Evolutionary conservation across 2,113 vertebrate genomes (phyloP).

Genomic region (Oryzias celebensis): DNA sequence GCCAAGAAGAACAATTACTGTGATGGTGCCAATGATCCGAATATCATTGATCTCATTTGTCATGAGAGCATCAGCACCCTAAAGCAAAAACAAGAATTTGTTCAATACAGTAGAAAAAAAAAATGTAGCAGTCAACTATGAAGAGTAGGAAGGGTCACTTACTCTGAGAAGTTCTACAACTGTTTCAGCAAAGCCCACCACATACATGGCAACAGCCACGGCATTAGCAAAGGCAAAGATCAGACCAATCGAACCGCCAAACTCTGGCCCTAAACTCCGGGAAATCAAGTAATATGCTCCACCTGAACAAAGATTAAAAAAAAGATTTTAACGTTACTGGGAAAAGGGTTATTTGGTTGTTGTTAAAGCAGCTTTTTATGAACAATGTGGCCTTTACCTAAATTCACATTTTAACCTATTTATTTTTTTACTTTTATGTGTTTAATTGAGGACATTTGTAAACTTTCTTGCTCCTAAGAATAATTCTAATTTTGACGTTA

Average conservation of each 20-base stretch:
- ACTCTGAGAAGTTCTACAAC: slow-evolving; percentile 90
- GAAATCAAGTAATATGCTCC: slow-evolving; percentile 98
- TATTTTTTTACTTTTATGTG: too few species aligned
- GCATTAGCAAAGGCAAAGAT: slow-evolving; percentile 99
- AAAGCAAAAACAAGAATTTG: slow-evolving; percentile 23
- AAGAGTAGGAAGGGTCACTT: slow-evolving; percentile 48
- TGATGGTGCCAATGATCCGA: slow-evolving; percentile 93
- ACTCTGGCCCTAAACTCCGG: slow-evolving; percentile 95
- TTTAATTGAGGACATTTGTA: too few species aligned
- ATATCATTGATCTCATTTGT: slow-evolving; percentile 88
- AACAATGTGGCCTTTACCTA: too few species aligned
- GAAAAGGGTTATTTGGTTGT: too few species aligned
- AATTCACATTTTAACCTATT: too few species aligned
- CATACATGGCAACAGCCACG: slow-evolving; percentile 98
- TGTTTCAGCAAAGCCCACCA: slow-evolving; percentile 97
- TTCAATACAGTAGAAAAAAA: not conserved
- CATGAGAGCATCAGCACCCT: slow-evolving; percentile 86
- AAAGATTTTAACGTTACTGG: not conserved
- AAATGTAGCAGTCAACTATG: not conserved
- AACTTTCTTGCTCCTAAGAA: too few species aligned
- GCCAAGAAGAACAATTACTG: slow-evolving; percentile 89
- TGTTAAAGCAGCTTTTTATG: too few species aligned
- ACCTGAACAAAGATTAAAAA: slow-evolving; percentile 67
- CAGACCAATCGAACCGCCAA: slow-evolving; percentile 95
- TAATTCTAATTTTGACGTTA: too few species aligned